phyloP scores from a whole-genome alignment of 35 echinoderm and acorn worm species.

The Ophiothrix spiculata region DNA sequence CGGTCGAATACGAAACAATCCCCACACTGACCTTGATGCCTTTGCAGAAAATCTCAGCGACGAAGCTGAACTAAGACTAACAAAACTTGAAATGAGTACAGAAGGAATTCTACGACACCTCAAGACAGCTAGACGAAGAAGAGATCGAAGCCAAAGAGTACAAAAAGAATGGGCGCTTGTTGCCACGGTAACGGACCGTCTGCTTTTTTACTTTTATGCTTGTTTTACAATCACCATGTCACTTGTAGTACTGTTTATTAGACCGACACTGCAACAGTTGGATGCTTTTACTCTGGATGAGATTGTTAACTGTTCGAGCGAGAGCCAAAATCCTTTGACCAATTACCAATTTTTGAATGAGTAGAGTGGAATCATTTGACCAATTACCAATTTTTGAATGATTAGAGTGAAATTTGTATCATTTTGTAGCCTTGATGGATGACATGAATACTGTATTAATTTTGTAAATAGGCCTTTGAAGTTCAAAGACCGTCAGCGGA shows the following conservation, averaged over 20 bases:
- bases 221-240: slow-evolving; percentile 82
- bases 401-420: no score
- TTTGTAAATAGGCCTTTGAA: no score
- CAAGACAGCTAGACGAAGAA: slow-evolving; percentile 35
- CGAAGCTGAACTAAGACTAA: slow-evolving; percentile 43
- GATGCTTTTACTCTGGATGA: not conserved
- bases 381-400: no score
- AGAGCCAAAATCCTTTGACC: not conserved
- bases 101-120: slow-evolving; percentile 73
- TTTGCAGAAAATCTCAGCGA: slow-evolving; percentile 61
- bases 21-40: slow-evolving; percentile 29
- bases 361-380: no score
- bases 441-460: no score
- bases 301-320: not conserved
- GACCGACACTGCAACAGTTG: slow-evolving; percentile 28
- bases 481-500: no score
- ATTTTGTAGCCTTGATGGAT: no score
- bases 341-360: no score
- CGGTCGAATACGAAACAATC: slow-evolving; percentile 30
- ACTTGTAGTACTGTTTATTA: slow-evolving; percentile 57
- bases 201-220: slow-evolving; percentile 86
- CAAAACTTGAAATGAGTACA: slow-evolving; percentile 63
- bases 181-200: slow-evolving; percentile 85
- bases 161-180: slow-evolving; percentile 86
- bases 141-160: slow-evolving; percentile 29